Percentiles rank a stretch among this genome's conserved stretches.
Conservation (phyloP, 2,797 vertebrate species). For the Leucoraja ocellata region DNA sequence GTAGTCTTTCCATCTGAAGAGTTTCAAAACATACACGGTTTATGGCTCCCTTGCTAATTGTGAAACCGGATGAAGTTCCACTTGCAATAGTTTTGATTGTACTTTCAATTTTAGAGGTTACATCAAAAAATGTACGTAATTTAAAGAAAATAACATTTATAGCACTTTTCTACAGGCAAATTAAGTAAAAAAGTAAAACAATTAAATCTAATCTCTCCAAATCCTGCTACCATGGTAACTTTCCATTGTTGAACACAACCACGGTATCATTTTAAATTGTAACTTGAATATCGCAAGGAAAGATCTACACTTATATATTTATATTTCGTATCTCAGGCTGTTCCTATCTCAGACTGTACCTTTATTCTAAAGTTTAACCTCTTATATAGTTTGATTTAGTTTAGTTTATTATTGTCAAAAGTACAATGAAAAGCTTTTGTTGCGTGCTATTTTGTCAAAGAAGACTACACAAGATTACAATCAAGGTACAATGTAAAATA, state of each 20-base stretch:
- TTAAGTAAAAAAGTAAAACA: not conserved
- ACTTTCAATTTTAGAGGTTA: not conserved
- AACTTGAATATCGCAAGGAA: not conserved
- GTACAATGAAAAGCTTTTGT: no score
- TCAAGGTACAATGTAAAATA: no score
- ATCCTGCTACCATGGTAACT: not conserved
- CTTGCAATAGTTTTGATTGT: not conserved
- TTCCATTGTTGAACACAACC: not conserved
- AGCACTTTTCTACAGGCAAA: not conserved
- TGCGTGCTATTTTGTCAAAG: no score
- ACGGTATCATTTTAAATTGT: not conserved
- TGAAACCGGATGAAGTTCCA: not conserved
- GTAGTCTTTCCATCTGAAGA: not conserved
- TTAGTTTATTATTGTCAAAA: no score
- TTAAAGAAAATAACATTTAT: no score
- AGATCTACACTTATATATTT: not conserved
- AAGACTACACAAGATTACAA: no score
- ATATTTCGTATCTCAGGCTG: not conserved
- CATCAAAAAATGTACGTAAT: not conserved
- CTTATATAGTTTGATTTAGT: not conserved
- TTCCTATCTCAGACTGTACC: not conserved
- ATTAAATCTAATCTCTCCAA: not conserved
- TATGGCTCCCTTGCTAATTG: slow-evolving; percentile 11
- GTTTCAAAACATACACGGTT: not conserved
- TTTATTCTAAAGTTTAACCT: not conserved